phyloP scores from a whole-genome alignment of 2,113 vertebrate genomes.

The Myrmecophaga tridactyla region DNA sequence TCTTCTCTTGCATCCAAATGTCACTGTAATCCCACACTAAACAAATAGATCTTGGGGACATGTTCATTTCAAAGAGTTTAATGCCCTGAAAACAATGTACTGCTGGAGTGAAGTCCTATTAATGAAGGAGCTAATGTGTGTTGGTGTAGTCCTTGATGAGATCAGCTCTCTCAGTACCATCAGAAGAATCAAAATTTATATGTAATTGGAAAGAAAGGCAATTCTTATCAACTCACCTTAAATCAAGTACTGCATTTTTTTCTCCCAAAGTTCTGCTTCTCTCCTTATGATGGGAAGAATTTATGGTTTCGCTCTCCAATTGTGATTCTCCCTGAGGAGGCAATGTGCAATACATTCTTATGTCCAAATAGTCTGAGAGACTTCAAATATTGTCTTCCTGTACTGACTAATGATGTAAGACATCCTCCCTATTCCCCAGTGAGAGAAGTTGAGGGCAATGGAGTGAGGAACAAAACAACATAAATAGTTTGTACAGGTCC shows the following conservation, averaged over 20 bases:
- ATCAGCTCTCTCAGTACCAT: neutral
- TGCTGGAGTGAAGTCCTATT: neutral
- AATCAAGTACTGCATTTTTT: neutral
- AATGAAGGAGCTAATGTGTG: neutral
- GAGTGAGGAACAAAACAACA: neutral
- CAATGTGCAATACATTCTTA: neutral
- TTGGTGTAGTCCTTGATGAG: neutral
- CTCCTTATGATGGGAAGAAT: neutral
- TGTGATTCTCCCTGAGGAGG: neutral
- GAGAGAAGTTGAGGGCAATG: neutral
- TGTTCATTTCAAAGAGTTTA: neutral
- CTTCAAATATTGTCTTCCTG: neutral
- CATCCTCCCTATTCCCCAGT: neutral
- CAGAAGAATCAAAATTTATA: neutral
- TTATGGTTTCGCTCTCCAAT: neutral
- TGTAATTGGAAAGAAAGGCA: neutral
- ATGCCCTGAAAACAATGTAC: neutral
- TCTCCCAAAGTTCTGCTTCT: neutral
- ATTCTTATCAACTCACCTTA: neutral
- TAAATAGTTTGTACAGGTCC: neutral
- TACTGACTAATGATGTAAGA: neutral
- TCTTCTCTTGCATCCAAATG: neutral
- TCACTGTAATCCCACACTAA: neutral
- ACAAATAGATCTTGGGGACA: neutral
- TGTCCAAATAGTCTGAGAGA: neutral